Conservation (phyloP, 2,888 invertebrate species). For the Hyalella azteca region DNA sequence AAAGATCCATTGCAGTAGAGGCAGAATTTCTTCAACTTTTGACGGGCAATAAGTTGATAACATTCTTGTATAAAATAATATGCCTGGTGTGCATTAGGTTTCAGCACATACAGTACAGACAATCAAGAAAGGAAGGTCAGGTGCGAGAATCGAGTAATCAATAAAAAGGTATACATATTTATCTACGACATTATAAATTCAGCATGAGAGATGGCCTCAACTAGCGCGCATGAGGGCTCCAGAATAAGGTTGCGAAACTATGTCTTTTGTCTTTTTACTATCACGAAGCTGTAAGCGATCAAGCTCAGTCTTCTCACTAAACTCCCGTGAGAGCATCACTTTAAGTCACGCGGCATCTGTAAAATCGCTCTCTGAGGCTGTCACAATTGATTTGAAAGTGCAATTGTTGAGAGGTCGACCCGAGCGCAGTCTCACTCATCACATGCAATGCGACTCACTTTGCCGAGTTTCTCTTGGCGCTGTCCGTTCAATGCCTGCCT, state of each 20-base stretch:
- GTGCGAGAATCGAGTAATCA: too few relatives aligned
- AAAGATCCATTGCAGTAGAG: too few relatives aligned
- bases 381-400: constrained; percentile 28
- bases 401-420: constrained; percentile 31
- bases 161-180: too few relatives aligned
- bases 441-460: background rate
- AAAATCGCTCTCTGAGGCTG: constrained; percentile 7
- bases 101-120: too few relatives aligned
- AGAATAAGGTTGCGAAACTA: background rate
- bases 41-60: too few relatives aligned
- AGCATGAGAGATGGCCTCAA: too few relatives aligned
- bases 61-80: too few relatives aligned
- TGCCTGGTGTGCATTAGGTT: too few relatives aligned
- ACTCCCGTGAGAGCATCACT: constrained; percentile 25
- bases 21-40: too few relatives aligned
- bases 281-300: constrained; percentile 16
- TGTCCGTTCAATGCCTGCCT: background rate
- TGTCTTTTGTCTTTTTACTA: background rate
- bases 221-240: too few relatives aligned
- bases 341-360: constrained; percentile 28
- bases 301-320: constrained; percentile 28
- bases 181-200: too few relatives aligned
- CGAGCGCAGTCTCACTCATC: background rate
- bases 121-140: too few relatives aligned
- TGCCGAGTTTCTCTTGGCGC: background rate